phyloP scores from a whole-genome alignment of 2,888 invertebrate species.

The Griposia aprilina region DNA sequence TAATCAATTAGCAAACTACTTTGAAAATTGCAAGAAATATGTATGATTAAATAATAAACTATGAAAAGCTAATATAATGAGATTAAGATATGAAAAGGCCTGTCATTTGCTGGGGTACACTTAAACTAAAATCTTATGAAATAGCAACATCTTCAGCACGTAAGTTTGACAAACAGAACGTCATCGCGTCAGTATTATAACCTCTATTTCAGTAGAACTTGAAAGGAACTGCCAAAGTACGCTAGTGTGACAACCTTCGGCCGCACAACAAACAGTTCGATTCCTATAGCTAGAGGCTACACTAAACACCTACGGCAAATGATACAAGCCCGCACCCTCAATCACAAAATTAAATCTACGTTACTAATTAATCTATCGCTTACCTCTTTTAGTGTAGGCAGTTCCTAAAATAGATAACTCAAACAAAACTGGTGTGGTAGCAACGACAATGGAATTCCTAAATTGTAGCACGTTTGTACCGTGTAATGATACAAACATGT shows the following conservation, averaged over 20 bases:
- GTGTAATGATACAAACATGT: conserved; percentile 53
- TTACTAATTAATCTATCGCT: conserved; percentile 15
- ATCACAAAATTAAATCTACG: background rate
- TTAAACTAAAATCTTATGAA: background rate
- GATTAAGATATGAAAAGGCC: background rate
- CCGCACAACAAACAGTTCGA: background rate
- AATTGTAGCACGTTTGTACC: conserved; percentile 68
- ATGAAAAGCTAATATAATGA: background rate
- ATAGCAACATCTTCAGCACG: background rate
- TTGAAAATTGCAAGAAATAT: background rate
- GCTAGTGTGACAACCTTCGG: background rate
- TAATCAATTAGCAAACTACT: background rate
- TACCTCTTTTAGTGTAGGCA: conserved; percentile 18
- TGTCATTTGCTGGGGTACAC: background rate
- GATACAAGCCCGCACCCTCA: background rate
- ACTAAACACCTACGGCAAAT: background rate
- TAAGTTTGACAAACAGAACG: background rate
- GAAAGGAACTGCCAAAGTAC: background rate
- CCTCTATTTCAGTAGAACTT: background rate
- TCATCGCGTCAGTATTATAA: background rate
- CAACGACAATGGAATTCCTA: conserved; percentile 73
- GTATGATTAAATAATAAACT: background rate
- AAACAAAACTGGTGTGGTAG: conserved; percentile 66
- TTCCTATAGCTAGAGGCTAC: background rate
- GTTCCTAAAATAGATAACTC: conserved; percentile 68